These are phyloP conservation scores for Spodoptera litura DNA, from an alignment of 1,140 invertebrate genomes.

Conservation along the genomic window DNA sequence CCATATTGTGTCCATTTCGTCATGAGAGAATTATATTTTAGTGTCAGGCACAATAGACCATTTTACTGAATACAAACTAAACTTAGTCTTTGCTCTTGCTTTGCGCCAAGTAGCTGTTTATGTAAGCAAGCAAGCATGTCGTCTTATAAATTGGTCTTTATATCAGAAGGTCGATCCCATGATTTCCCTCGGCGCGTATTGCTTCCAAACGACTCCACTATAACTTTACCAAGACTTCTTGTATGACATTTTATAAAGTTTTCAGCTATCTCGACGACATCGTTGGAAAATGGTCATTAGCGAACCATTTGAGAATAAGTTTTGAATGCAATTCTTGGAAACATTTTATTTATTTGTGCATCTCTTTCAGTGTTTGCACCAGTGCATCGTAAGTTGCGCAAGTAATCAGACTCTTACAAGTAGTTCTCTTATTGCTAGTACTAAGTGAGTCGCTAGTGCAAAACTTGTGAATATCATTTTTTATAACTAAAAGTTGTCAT, in stretches of 20 bases:
- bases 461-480: not conserved
- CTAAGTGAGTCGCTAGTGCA: not conserved
- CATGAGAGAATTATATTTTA: constrained; percentile 12
- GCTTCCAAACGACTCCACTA: constrained; percentile 38
- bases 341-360: constrained; percentile 18
- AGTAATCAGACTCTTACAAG: not conserved
- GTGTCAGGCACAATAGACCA: constrained; percentile 14
- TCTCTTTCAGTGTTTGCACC: constrained; percentile 18
- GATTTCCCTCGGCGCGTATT: constrained; percentile 50
- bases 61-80: constrained; percentile 17
- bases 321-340: constrained; percentile 26
- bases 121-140: constrained; percentile 31
- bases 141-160: constrained; percentile 31
- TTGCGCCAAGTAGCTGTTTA: constrained; percentile 18
- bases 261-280: constrained; percentile 28
- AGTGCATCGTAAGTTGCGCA: not conserved
- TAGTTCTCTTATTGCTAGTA: not conserved
- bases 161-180: constrained; percentile 39
- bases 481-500: too few species aligned
- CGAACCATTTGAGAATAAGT: not conserved
- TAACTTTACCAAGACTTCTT: constrained; percentile 33
- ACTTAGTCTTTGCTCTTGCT: not conserved
- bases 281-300: constrained; percentile 24
- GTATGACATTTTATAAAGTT: constrained; percentile 42
- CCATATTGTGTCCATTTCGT: constrained; percentile 28